Base-by-base conservation (phyloP, 2,113 vertebrate genomes). In the Leucoraja erinaceus region DNA sequence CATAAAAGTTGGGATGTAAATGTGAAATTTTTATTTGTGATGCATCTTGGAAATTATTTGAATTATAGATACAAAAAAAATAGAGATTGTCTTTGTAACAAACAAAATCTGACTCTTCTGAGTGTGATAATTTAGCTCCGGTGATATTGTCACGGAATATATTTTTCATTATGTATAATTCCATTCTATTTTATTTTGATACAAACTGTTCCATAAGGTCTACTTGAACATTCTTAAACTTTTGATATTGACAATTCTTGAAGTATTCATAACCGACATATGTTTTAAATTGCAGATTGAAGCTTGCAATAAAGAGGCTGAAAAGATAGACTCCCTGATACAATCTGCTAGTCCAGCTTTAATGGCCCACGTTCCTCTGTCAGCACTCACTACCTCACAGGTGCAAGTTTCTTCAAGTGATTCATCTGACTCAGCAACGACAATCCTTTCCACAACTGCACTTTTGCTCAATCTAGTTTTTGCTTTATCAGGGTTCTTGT, bases 301-400 rank as follows among this genome's bases (percentile, higher is more conserved):
- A 95, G 99, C 99, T 93, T 99, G 99, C 97, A 98, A 97, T 94
- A 99, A 98, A 94, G 99, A 99, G 95, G 98, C 99, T 0, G 98
- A 99, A 94, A 99, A 99, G 96, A 99, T 99, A 0, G 98, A 99
- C 90, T 98, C 98, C 0, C 97, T 99, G 94, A 99, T 99, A 93
- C 99, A 99, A 94, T 98, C 98, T 0, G 98, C 97, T 95, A 99
- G 98, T 93, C 99, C 99, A 18, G 98, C 98, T 0, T 95, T 99
- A 94, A 96, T 97, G 0, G 98, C 99, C 22, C 98, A 99, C 0
- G 97, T 99, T 2, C 98, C 99, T 0, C 96, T 99, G 8, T 99
- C 98, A 0, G 98, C 98, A 93, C 97, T 99, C 86, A 96, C 98
- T 84, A 95, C 96, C 59, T 98, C 99, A 1, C 97, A 98, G 94